These are phyloP conservation scores for Gobionotothen gibberifrons DNA, from an alignment of 2,797 vertebrate genomes.

Conservation along the genomic window DNA sequence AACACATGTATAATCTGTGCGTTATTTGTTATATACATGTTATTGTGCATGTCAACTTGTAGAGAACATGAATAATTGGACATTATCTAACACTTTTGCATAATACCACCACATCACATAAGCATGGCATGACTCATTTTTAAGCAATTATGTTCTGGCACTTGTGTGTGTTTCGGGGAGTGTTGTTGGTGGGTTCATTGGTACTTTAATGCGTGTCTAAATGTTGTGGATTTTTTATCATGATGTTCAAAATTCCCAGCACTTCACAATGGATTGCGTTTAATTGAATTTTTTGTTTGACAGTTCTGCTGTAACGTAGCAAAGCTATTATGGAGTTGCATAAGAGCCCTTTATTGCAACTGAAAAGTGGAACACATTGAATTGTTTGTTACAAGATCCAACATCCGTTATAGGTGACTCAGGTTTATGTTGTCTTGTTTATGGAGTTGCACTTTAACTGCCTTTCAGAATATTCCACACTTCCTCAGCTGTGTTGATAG, in stretches of 20 bases:
- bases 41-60: slow-evolving; percentile 1
- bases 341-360: slow-evolving; percentile 2
- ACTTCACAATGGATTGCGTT: neutral
- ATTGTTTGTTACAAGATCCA: slow-evolving; percentile 16
- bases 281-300: slow-evolving; percentile 9
- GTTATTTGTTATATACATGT: slow-evolving; percentile 29
- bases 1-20: slow-evolving; percentile 30
- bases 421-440: slow-evolving; percentile 10
- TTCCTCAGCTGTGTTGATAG: slow-evolving; percentile 12
- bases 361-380: slow-evolving; percentile 1
- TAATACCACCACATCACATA: slow-evolving; percentile 21
- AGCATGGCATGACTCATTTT: slow-evolving; percentile 53
- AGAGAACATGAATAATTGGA: slow-evolving; percentile 67
- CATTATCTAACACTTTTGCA: slow-evolving; percentile 42
- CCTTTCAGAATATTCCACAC: neutral
- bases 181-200: too few relatives aligned
- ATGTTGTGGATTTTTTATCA: neutral
- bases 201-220: neutral
- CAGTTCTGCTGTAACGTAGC: neutral
- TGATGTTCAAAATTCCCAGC: neutral
- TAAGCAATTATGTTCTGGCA: neutral
- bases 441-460: slow-evolving; percentile 1
- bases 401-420: slow-evolving; percentile 3
- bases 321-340: neutral
- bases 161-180: neutral